phyloP scores from a whole-genome alignment of 2,797 vertebrate genomes.

The Xenops minutus region DNA sequence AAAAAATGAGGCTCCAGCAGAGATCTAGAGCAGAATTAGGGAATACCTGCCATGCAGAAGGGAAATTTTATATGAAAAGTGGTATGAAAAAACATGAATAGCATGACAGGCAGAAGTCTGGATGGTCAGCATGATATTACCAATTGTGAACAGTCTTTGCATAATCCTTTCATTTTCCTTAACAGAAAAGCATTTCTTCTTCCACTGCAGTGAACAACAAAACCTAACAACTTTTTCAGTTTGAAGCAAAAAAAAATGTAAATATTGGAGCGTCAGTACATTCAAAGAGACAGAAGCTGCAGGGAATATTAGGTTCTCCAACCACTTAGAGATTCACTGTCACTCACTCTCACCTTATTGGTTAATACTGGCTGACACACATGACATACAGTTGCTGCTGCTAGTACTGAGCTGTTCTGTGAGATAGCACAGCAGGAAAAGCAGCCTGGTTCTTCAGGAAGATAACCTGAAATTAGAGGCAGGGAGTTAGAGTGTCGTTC shows the following conservation, averaged over 20 bases:
- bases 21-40: not conserved
- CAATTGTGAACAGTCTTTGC: not conserved
- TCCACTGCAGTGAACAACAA: not conserved
- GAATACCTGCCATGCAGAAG: not conserved
- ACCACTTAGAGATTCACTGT: not conserved
- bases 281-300: not conserved
- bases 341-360: not conserved
- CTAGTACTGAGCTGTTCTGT: not conserved
- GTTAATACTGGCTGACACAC: not conserved
- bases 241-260: not conserved
- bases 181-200: not conserved
- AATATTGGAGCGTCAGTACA: not conserved
- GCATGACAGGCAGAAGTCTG: not conserved
- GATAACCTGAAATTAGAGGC: not conserved
- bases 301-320: not conserved
- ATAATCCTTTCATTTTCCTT: not conserved
- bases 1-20: not conserved
- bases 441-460: not conserved
- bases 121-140: not conserved
- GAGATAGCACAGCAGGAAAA: not conserved
- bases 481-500: not conserved
- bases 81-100: not conserved
- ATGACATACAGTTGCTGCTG: not conserved
- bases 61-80: not conserved
- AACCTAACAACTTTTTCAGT: not conserved